Evolutionary conservation across 2,888 invertebrate species (phyloP).

Genomic region (Synergus laeviventris): DNA sequence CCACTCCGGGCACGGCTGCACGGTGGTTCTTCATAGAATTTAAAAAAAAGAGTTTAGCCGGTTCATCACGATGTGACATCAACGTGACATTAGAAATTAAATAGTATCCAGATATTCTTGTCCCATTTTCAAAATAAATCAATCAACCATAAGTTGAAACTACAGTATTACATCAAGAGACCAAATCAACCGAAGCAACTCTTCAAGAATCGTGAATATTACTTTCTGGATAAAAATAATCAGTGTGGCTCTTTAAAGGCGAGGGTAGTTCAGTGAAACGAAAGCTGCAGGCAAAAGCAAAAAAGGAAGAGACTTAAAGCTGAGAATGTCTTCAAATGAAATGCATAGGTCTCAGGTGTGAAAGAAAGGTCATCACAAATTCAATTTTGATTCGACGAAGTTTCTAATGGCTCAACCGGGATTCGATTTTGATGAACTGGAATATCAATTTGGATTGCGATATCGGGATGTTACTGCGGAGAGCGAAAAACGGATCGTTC

Average conservation of each 20-base stretch:
- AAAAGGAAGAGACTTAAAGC: slow-evolving; percentile 18
- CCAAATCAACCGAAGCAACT: background rate
- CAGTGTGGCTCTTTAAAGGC: slow-evolving; percentile 34
- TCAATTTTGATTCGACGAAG: slow-evolving; percentile 24
- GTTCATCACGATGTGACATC: slow-evolving; percentile 49
- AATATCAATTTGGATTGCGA: slow-evolving; percentile 61
- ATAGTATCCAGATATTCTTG: slow-evolving; percentile 2
- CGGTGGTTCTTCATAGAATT: slow-evolving; percentile 33
- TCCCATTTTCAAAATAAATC: background rate
- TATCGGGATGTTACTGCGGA: slow-evolving; percentile 69
- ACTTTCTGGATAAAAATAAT: slow-evolving; percentile 13
- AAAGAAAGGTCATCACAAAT: slow-evolving; percentile 43
- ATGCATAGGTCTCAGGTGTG: slow-evolving; percentile 1
- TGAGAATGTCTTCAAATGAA: slow-evolving; percentile 18
- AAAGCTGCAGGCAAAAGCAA: slow-evolving; percentile 36
- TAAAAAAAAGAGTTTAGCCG: slow-evolving; percentile 40
- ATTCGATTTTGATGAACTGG: slow-evolving; percentile 50
- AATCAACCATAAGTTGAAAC: background rate
- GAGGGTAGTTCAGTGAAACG: slow-evolving; percentile 30
- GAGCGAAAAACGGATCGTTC: slow-evolving; percentile 65
- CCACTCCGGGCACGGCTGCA: slow-evolving; percentile 52
- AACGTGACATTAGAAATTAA: background rate
- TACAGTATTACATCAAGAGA: background rate
- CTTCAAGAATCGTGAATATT: background rate
- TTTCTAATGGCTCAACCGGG: slow-evolving; percentile 38